Evolutionary conservation across 2,888 invertebrate species (phyloP), one percentile per base, ranked within the genome.

Genomic region (Plebejus anna): DNA sequence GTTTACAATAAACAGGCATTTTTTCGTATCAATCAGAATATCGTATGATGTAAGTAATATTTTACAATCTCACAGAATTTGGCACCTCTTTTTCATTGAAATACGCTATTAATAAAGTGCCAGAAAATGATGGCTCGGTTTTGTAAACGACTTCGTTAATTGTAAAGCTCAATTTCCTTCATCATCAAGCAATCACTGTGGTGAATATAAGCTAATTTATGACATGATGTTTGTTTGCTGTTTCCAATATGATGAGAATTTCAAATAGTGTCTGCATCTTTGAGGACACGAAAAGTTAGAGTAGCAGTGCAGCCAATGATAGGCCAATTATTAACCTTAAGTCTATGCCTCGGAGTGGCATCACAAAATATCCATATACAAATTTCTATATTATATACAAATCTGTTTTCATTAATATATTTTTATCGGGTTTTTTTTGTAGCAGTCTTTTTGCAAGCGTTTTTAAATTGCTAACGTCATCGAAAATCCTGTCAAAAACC

Each of bases 51-150:
- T 66, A 66, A 32, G 13, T 13, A 66, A 11, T 66, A 66, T 32
- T 66, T 66, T 66, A 66, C 66, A 66, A 66, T 66, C 32, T 66
- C 66, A 66, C 32, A 13, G 13, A 66, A 32, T 66, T 66, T 32
- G 66, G 66, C 66, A 66, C 66, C 66, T 66, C 32, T 32, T 66
- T 61, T 66, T 66, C 32, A 66, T 66, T 66, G 66, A 66, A 66
- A 66, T 66, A 66, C 66, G 66, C 13, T 66, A 66, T 66, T 66
- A 66, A 66, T 66, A 66, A 66, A 66, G 32, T 66, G 66, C 32
- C 32, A 61, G 28, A 61, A 59, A 13, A 66, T 66, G 32, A 66
- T 66, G 66, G 66, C 32, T 66, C 13, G 66, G 32, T 66, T 32
- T 61, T 66, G 13, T 32, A 1, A 32, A 32, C 32, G 28, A 32